Evolutionary conservation across 2,113 vertebrate genomes (phyloP), one percentile per base, ranked within the genome.

Genomic region (Dunckerocampus dactyliophorus): DNA sequence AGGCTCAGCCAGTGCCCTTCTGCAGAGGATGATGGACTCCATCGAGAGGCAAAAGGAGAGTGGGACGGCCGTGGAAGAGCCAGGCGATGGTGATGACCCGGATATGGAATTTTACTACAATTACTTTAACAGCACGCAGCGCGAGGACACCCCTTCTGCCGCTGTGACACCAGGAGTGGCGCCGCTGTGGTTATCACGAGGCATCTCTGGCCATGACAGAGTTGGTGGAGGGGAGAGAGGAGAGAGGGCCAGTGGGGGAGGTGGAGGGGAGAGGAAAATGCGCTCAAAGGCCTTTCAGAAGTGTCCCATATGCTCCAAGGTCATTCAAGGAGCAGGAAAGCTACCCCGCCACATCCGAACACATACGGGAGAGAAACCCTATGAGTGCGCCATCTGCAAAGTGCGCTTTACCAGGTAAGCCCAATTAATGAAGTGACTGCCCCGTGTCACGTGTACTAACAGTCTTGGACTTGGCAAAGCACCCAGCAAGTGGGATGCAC

Each of bases 91-190:
- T 0, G 95, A 98, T 42, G 95, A 97, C 67, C 92, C 92, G 1
- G 94, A 97, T 17, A 90, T 98, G 93, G 96, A 98, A 90, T 95
- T 96, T 94, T 98, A 97, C 92, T 95, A 98, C 94, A 98, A 97
- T 90, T 99, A 97, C 85, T 98, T 98, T 85, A 92, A 94, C 87
- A 86, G 92, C 84, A 85, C 91, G 34, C 89, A 90, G 69, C 85
- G 81, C 1, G 94, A 92, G 34, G 95, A 94, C 66, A 49, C 90
- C 0, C 87, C 91, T 0, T 87, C 81, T 17, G 74, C 82, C 21
- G 80, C 78, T 39, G 70, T 83, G 55, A 59, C 95, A 87, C 90
- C 93, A 90, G 79, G 94, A 90, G 78, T 92, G 90, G 43, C 95
- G 89, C 87, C 95, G 85, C 89, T 94, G 85, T 96, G 97, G 90